A percentile compares a stretch with the other conserved stretches of the same genome.
Conservation (phyloP, 1,140 invertebrate genomes). For the Penaeus japonicus region DNA sequence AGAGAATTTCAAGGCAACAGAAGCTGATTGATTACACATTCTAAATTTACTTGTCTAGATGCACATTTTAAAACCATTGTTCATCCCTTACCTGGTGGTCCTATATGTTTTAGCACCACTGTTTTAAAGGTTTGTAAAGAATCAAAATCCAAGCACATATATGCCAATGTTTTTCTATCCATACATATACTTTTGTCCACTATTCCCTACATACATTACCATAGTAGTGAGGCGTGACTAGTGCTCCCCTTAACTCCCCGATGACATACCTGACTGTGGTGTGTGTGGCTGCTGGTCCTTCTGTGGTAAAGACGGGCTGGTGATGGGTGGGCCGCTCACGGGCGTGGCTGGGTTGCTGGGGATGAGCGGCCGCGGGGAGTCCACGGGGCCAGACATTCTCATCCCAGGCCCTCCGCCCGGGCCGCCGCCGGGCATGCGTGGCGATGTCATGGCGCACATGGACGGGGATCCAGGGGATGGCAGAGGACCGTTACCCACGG, state of each 20-base stretch:
- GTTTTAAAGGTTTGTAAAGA: background rate
- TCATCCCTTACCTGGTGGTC: no score
- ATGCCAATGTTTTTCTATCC: no score
- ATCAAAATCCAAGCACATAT: background rate
- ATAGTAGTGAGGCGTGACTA: no score
- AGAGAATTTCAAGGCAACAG: no score
- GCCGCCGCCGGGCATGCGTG: conserved; percentile 54
- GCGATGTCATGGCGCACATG: conserved; percentile 59
- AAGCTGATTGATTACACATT: no score
- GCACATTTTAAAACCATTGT: no score
- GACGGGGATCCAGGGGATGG: conserved; percentile 60
- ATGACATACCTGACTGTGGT: conserved; percentile 64
- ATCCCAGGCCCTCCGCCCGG: conserved; percentile 41
- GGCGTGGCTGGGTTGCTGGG: conserved; percentile 60
- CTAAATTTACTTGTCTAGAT: no score
- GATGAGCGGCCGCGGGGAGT: conserved; percentile 58
- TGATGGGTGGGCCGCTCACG: conserved; percentile 56
- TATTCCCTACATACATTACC: no score
- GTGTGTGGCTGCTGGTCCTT: conserved; percentile 76
- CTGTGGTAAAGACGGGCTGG: conserved; percentile 66
- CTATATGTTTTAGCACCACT: background rate
- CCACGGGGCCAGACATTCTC: conserved; percentile 48
- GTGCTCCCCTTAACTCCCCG: background rate
- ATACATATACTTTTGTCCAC: no score
- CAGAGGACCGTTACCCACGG: conserved; percentile 58